Evolutionary conservation across 2,113 vertebrate species (phyloP).

Genomic region (Chiloscyllium plagiosum): DNA sequence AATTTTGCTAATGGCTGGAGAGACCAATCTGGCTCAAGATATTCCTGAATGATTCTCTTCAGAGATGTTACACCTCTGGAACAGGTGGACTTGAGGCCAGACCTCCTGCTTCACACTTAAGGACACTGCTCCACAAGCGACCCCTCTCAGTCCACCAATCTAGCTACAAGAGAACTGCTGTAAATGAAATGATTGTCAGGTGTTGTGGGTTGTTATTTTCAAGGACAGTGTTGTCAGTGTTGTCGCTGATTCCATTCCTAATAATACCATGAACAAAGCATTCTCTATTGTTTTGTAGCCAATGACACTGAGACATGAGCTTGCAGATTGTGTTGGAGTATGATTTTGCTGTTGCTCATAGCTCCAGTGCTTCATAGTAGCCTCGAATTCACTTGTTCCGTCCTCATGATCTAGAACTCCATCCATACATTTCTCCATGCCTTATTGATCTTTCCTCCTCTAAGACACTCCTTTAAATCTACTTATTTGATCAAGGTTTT

Average conservation of each 20-base stretch:
- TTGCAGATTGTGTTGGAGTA: no score
- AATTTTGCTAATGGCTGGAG: neutral
- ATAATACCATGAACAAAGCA: neutral
- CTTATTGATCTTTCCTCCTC: neutral
- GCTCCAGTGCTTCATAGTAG: no score
- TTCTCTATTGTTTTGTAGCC: neutral
- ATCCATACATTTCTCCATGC: neutral
- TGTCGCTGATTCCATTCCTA: neutral
- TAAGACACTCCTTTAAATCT: neutral
- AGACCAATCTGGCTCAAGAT: no score
- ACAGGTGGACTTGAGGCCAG: no score
- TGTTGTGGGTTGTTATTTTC: neutral
- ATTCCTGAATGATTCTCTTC: no score
- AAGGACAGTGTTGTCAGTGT: no score
- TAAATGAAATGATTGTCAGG: neutral
- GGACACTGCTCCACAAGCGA: no score
- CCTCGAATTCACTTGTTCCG: no score
- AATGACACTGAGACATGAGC: neutral
- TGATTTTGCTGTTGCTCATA: no score
- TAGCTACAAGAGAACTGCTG: neutral
- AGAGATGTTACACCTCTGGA: no score
- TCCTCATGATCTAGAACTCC: neutral
- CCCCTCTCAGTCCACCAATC: no score
- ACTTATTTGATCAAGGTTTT: neutral
- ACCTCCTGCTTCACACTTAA: no score